Percentiles rank a stretch among this genome's conserved stretches.
Conservation (phyloP, 2,888 invertebrate genomes). For the Erebia aethiops region DNA sequence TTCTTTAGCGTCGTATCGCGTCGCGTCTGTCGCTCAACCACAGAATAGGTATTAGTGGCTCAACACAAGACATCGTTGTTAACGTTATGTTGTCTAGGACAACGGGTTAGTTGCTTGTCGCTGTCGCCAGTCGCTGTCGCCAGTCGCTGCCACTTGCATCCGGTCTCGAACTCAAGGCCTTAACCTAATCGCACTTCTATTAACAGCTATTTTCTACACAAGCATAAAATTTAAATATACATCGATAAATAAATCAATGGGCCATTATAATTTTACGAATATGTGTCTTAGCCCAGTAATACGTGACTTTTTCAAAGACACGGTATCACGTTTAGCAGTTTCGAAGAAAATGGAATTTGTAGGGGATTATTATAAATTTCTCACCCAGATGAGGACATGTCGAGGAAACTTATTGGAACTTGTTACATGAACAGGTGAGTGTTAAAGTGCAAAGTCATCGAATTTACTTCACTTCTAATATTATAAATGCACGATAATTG, state of each 20-base stretch:
- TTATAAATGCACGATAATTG: constrained; percentile 12
- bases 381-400: constrained; percentile 22
- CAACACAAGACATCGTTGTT: no score
- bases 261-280: constrained; percentile 18
- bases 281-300: constrained; percentile 13
- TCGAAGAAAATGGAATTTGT: constrained; percentile 31
- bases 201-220: neutral
- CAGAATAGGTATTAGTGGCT: no score
- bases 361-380: constrained; percentile 31
- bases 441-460: constrained; percentile 21
- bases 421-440: constrained; percentile 53
- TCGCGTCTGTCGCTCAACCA: no score
- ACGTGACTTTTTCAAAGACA: constrained; percentile 30
- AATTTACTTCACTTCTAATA: constrained; percentile 5
- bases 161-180: no score
- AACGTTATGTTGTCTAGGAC: no score
- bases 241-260: constrained; percentile 3
- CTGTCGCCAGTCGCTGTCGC: no score
- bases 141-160: no score
- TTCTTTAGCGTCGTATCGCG: no score
- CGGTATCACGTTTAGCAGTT: constrained; percentile 29
- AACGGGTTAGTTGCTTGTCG: no score
- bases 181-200: no score
- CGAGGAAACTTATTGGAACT: constrained; percentile 54
- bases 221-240: constrained; percentile 16